Evolutionary conservation across 1,140 invertebrate genomes (phyloP).

Genomic region (Drosophila repleta): DNA sequence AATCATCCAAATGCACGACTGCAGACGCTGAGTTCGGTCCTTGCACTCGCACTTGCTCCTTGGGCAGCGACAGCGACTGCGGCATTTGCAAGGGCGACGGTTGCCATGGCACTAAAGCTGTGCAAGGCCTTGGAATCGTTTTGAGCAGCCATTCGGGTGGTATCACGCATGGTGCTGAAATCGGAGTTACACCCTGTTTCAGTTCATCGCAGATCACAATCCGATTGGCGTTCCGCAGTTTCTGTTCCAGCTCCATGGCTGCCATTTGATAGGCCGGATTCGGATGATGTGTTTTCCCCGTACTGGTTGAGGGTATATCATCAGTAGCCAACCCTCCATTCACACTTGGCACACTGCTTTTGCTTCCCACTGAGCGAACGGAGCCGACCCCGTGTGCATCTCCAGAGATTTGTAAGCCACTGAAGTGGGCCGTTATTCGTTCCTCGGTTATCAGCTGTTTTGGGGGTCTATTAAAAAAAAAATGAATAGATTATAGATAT

Average conservation of each 20-base stretch:
- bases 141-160: slow-evolving; percentile 72
- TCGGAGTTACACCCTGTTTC: slow-evolving; percentile 85
- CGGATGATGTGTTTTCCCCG: slow-evolving; percentile 68
- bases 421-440: slow-evolving; percentile 91
- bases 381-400: slow-evolving; percentile 79
- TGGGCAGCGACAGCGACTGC: slow-evolving; percentile 9
- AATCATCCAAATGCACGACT: slow-evolving; percentile 63
- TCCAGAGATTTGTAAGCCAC: slow-evolving; percentile 88
- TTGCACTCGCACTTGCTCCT: slow-evolving; percentile 16
- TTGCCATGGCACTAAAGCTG: slow-evolving; percentile 91
- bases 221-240: slow-evolving; percentile 85
- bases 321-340: slow-evolving; percentile 66
- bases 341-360: slow-evolving; percentile 60
- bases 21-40: background rate
- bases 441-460: slow-evolving; percentile 93
- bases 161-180: slow-evolving; percentile 47
- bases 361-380: slow-evolving; percentile 50
- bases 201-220: slow-evolving; percentile 89
- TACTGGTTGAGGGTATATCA: slow-evolving; percentile 72
- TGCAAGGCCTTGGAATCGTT: slow-evolving; percentile 88
- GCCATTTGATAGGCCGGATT: slow-evolving; percentile 76
- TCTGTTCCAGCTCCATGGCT: slow-evolving; percentile 84
- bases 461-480: slow-evolving; percentile 82
- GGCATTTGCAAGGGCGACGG: slow-evolving; percentile 87
- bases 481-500: background rate